These are phyloP conservation scores for Sphinx pinastri DNA, from an alignment of 2,888 invertebrate genomes.

Conservation along the genomic window DNA sequence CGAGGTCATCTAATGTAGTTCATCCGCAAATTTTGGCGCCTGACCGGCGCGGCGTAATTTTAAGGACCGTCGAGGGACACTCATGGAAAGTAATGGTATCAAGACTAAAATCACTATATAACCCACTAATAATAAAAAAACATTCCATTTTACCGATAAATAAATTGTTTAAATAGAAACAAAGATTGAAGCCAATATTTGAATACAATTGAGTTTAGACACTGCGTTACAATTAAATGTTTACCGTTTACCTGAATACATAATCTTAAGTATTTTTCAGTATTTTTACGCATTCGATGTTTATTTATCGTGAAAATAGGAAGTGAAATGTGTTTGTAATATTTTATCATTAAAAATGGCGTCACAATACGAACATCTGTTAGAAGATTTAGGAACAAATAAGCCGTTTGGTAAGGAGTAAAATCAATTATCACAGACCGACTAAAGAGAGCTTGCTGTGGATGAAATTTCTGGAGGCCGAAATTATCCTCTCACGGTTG, in stretches of 20 bases:
- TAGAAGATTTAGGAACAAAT: conserved; percentile 32
- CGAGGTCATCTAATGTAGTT: too few species aligned
- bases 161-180: conserved; percentile 12
- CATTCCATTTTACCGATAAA: not conserved
- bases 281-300: conserved; percentile 18
- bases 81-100: too few species aligned
- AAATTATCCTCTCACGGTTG: too few species aligned
- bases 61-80: too few species aligned
- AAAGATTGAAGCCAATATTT: conserved; percentile 38
- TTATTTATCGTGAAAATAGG: not conserved
- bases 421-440: not conserved
- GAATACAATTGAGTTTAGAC: conserved; percentile 46
- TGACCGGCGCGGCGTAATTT: too few species aligned
- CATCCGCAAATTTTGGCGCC: too few species aligned
- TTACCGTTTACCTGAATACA: conserved; percentile 29
- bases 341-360: conserved; percentile 28
- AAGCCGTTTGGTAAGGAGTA: not conserved
- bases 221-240: conserved; percentile 33
- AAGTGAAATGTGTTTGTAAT: conserved; percentile 10
- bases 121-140: too few species aligned
- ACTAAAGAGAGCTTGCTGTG: not conserved
- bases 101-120: too few species aligned
- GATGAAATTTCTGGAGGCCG: too few species aligned
- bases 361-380: conserved; percentile 29
- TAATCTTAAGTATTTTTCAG: conserved; percentile 27